phyloP scores from a whole-genome alignment of 2,888 invertebrate species.

The Ariolimax columbianus region DNA sequence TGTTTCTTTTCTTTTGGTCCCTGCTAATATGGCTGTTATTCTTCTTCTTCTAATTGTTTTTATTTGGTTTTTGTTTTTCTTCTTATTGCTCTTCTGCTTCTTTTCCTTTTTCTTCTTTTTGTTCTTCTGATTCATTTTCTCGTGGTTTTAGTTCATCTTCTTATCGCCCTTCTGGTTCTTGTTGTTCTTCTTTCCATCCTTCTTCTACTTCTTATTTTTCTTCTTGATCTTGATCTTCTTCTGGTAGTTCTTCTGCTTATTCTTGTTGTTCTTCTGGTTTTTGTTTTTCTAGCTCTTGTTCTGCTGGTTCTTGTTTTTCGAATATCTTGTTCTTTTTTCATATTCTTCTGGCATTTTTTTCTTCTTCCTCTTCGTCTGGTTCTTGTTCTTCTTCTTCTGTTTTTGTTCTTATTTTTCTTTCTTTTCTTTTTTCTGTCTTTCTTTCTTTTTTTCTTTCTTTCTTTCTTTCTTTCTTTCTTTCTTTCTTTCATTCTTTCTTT shows the following conservation, averaged over 20 bases:
- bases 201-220: not conserved
- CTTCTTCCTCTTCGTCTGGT: not conserved
- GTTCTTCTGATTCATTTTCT: not conserved
- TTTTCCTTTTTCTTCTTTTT: not conserved
- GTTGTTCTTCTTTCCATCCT: constrained; percentile 6
- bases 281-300: no score
- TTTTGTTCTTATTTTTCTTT: not conserved
- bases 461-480: no score
- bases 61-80: no score
- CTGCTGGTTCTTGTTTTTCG: no score
- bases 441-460: no score
- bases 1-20: not conserved
- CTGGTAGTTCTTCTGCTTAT: no score
- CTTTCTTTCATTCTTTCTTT: no score
- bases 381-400: not conserved
- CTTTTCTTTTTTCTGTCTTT: not conserved
- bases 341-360: not conserved
- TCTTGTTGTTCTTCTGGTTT: no score
- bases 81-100: no score
- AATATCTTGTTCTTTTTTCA: not conserved
- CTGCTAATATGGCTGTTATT: no score
- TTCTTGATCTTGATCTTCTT: no score
- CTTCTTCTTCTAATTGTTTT: not conserved
- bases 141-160: not conserved
- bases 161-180: not conserved